Conservation (phyloP, 2,113 vertebrate genomes). For the Raja brachyura region DNA sequence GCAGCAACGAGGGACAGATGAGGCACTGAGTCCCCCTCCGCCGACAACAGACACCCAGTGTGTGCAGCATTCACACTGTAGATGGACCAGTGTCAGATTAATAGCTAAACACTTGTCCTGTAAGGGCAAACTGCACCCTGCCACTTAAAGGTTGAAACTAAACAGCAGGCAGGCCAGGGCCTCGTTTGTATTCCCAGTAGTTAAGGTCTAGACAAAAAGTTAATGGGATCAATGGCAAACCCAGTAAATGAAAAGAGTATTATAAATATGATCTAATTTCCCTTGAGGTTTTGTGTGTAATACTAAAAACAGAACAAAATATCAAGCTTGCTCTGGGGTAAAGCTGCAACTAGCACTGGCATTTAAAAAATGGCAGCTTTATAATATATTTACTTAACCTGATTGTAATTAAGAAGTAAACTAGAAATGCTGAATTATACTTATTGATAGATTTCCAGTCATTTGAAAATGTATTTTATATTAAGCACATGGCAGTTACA, state of each 20-base stretch:
- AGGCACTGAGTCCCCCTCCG: neutral
- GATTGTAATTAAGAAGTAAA: conserved; percentile 18
- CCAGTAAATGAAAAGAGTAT: conserved; percentile 36
- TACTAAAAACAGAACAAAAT: conserved; percentile 31
- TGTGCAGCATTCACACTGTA: neutral
- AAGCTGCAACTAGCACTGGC: conserved; percentile 15
- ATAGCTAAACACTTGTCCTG: neutral
- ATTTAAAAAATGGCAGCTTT: conserved; percentile 28
- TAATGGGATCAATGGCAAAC: conserved; percentile 30
- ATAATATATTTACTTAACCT: conserved; percentile 27
- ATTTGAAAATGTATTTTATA: neutral
- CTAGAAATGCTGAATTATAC: neutral
- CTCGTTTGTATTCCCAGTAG: conserved; percentile 7
- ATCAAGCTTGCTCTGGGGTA: conserved; percentile 30
- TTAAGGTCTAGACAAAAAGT: conserved; percentile 31
- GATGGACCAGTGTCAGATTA: neutral
- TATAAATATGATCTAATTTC: conserved; percentile 37
- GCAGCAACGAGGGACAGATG: neutral
- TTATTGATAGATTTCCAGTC: neutral
- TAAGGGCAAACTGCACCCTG: neutral
- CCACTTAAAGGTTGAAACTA: neutral
- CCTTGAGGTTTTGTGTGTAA: conserved; percentile 21
- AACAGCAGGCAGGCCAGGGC: conserved; percentile 17
- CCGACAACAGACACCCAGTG: neutral
- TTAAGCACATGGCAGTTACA: neutral